A percentile compares a stretch with the other conserved stretches of the same genome.
These are phyloP conservation scores for Vultur gryphus DNA, from an alignment of 2,797 vertebrate species.

Conservation along the genomic window DNA sequence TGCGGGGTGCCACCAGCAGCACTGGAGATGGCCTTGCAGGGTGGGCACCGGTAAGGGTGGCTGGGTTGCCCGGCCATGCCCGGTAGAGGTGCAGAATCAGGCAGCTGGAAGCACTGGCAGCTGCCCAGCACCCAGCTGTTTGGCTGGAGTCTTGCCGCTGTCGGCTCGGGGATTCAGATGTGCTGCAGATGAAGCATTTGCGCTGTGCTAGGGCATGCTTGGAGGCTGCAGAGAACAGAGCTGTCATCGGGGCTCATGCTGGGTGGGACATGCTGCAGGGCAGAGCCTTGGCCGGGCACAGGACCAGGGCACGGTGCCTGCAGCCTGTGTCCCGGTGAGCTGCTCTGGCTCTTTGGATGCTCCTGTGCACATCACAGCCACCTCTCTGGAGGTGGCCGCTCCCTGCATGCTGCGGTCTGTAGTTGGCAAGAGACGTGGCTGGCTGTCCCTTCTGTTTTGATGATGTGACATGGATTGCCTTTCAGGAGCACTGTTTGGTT, in stretches of 20 bases:
- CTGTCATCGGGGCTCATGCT: background rate
- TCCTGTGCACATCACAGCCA: background rate
- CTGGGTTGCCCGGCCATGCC: background rate
- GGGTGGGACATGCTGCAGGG: background rate
- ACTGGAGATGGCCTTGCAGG: background rate
- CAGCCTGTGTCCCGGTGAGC: background rate
- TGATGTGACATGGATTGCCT: background rate
- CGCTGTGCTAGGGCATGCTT: accelerated
- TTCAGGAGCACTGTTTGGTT: background rate
- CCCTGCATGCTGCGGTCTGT: accelerated
- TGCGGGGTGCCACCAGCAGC: background rate
- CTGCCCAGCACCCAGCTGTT: background rate
- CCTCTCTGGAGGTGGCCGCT: background rate
- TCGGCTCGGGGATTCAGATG: accelerated
- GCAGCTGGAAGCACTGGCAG: background rate
- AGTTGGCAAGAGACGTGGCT: background rate
- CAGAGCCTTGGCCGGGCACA: background rate
- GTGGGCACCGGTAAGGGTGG: background rate
- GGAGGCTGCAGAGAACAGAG: background rate
- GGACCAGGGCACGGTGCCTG: background rate
- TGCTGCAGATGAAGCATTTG: background rate
- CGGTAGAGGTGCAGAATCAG: background rate
- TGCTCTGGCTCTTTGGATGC: background rate
- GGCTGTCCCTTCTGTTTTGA: background rate
- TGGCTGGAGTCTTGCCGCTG: background rate